phyloP scores from a whole-genome alignment of 2,888 invertebrate species.

The Orgyia antiqua region DNA sequence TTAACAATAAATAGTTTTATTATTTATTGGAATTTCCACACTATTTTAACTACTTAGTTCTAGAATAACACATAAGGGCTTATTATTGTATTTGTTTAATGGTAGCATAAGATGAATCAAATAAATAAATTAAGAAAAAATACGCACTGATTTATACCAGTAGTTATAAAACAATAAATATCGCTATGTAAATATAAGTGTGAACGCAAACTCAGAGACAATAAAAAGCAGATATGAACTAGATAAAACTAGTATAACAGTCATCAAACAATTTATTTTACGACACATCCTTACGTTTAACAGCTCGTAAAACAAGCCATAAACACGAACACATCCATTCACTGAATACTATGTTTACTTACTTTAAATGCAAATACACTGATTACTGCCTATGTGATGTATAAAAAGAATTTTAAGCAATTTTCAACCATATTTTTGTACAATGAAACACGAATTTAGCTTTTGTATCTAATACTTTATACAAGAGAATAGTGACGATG shows the following conservation, averaged over 20 bases:
- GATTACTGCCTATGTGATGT: constrained; percentile 46
- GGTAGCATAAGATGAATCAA: too few species aligned
- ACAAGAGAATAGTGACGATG: constrained; percentile 41
- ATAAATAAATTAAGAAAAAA: too few species aligned
- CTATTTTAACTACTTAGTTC: too few species aligned
- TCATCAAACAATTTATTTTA: constrained; percentile 66
- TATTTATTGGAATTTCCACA: background rate
- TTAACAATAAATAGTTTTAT: constrained; percentile 4
- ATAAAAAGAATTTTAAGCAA: constrained; percentile 32
- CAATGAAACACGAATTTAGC: constrained; percentile 20
- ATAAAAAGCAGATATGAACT: too few species aligned
- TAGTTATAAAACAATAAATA: too few species aligned
- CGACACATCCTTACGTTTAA: constrained; percentile 71
- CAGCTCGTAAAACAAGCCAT: constrained; percentile 72
- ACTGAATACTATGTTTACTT: constrained; percentile 69
- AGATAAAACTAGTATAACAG: constrained; percentile 32
- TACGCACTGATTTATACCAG: too few species aligned
- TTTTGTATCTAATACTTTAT: constrained; percentile 17
- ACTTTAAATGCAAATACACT: constrained; percentile 73
- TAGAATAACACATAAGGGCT: too few species aligned
- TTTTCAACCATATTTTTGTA: constrained; percentile 35
- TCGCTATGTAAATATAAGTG: too few species aligned
- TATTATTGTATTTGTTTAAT: too few species aligned
- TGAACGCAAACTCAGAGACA: too few species aligned
- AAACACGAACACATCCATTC: constrained; percentile 68